Conservation (phyloP, 53 echinoderm and acorn worm genomes). For the Patiria pectinifera region DNA sequence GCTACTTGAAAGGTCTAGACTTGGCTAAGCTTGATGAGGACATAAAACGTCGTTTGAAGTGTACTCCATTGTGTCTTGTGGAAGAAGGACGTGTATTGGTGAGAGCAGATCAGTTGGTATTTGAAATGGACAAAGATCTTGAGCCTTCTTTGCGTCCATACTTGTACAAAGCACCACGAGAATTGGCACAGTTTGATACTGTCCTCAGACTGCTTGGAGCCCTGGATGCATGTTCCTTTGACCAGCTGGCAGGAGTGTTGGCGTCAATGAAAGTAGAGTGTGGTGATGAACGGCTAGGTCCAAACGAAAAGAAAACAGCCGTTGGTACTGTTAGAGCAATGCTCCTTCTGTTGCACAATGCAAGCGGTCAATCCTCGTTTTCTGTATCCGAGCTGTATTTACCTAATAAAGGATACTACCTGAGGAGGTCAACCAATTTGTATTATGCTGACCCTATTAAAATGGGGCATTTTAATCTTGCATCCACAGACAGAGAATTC, state of each 20-base stretch:
- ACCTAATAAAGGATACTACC: neutral
- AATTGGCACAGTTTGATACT: conserved; percentile 14
- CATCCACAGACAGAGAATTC: too few relatives aligned
- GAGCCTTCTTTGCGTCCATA: too few relatives aligned
- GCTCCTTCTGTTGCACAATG: neutral
- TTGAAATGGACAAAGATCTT: too few relatives aligned
- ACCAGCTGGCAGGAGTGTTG: conserved; percentile 14
- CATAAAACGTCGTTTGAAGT: conserved; percentile 13
- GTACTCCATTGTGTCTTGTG: conserved; percentile 29
- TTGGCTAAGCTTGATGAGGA: neutral
- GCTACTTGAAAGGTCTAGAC: conserved; percentile 14
- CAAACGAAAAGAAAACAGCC: conserved; percentile 46
- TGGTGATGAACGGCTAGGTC: neutral
- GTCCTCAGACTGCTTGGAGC: conserved; percentile 46
- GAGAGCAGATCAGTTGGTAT: too few relatives aligned
- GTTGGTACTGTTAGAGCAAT: conserved; percentile 19
- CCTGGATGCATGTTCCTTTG: conserved; percentile 32
- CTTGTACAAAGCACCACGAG: too few relatives aligned
- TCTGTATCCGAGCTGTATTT: conserved; percentile 25
- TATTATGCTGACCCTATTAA: conserved; percentile 42
- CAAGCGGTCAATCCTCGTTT: neutral
- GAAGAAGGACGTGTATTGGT: too few relatives aligned
- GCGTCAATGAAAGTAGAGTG: too few relatives aligned
- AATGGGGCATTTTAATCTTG: conserved; percentile 5
- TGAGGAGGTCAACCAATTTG: conserved; percentile 6